These are phyloP conservation scores for Pseudomugil gertrudae DNA, from an alignment of 2,797 vertebrate genomes.

Conservation along the genomic window DNA sequence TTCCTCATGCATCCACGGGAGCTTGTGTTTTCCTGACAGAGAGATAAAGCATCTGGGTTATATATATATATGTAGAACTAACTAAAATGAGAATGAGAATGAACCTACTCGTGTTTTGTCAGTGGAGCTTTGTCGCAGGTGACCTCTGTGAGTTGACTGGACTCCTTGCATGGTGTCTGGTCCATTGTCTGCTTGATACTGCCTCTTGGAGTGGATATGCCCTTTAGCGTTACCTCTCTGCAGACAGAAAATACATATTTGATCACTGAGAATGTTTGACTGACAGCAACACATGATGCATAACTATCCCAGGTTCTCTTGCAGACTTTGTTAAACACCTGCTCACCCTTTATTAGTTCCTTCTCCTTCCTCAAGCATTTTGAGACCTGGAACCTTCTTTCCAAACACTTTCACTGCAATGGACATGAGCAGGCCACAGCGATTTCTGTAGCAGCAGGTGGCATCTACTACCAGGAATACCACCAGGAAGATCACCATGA, in stretches of 20 bases:
- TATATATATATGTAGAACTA: no score
- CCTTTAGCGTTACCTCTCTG: conserved; percentile 79
- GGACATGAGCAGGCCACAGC: conserved; percentile 83
- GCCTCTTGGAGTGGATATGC: conserved; percentile 64
- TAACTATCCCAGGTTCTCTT: background rate
- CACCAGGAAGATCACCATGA: conserved; percentile 82
- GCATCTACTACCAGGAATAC: conserved; percentile 81
- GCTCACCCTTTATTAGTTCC: conserved; percentile 58
- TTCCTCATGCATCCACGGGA: conserved; percentile 38
- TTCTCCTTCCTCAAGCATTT: conserved; percentile 74
- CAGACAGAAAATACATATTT: conserved; percentile 44
- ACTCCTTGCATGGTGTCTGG: conserved; percentile 54
- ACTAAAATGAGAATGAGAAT: no score
- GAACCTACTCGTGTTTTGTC: conserved; percentile 82
- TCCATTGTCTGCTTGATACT: conserved; percentile 66
- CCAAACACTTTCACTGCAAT: conserved; percentile 81
- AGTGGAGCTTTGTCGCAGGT: conserved; percentile 82
- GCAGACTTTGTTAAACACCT: rapidly evolving
- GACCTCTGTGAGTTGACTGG: conserved; percentile 64
- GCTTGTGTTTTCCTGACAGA: conserved; percentile 61
- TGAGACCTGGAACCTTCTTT: conserved; percentile 69
- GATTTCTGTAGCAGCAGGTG: conserved; percentile 84
- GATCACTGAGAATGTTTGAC: background rate
- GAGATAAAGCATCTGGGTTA: background rate
- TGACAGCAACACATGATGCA: background rate